Conservation (phyloP, 2,797 vertebrate genomes). For the Sebastes kiyomatsui region DNA sequence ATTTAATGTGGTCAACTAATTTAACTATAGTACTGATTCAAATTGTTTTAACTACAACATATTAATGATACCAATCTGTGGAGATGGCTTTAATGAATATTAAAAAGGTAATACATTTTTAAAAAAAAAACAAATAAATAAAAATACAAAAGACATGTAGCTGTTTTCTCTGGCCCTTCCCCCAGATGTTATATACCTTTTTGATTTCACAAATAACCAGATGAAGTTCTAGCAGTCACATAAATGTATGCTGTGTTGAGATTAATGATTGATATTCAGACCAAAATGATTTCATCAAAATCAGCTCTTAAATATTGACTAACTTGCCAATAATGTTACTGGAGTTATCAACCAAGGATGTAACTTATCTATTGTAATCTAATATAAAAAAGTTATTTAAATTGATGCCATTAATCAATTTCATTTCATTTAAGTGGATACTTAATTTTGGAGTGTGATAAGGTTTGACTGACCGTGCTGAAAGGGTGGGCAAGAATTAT, state of each 20-base stretch:
- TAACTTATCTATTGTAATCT: not conserved
- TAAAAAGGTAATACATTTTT: not conserved
- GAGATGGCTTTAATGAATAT: not conserved
- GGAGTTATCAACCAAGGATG: not conserved
- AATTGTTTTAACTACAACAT: not conserved
- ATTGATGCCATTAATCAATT: not conserved
- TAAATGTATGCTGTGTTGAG: not conserved
- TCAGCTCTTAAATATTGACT: not conserved
- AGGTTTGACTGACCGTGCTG: not conserved
- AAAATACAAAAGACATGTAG: too few relatives aligned
- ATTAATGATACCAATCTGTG: not conserved
- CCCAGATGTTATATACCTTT: not conserved
- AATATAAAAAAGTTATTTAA: not conserved
- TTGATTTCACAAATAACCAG: not conserved
- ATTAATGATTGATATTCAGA: not conserved
- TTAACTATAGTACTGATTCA: not conserved
- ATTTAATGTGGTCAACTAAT: not conserved
- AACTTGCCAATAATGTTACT: not conserved
- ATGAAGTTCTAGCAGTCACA: not conserved
- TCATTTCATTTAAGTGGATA: not conserved
- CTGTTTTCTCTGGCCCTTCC: too few relatives aligned
- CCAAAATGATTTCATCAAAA: not conserved
- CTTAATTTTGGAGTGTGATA: not conserved
- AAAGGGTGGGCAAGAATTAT: not conserved
- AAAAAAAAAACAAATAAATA: not conserved